A percentile compares a stretch with the other conserved stretches of the same genome.
phyloP scores from a whole-genome alignment of 2,888 invertebrate species.

The Sesia apiformis region DNA sequence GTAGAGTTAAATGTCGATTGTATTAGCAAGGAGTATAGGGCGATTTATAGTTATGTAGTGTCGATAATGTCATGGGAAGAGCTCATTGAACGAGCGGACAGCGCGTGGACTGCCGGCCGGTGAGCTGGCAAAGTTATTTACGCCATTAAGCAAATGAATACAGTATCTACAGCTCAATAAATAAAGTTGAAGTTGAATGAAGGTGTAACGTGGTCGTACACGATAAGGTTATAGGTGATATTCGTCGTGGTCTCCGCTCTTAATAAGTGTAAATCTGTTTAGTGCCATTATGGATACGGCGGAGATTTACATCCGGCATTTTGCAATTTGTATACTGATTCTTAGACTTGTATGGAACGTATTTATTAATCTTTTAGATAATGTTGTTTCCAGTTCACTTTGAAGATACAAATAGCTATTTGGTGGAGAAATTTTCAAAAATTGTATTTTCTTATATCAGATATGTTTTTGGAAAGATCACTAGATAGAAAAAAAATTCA shows the following conservation, averaged over 20 bases:
- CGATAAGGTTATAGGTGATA: conserved; percentile 19
- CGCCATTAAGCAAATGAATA: conserved; percentile 27
- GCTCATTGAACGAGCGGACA: conserved; percentile 71
- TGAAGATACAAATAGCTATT: not conserved
- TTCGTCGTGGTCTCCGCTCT: conserved; percentile 30
- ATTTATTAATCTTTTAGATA: not conserved
- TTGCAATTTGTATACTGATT: not conserved
- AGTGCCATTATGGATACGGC: not conserved
- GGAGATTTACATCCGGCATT: not conserved
- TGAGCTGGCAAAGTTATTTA: conserved; percentile 40
- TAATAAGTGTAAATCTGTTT: conserved; percentile 47
- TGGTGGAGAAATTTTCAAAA: not conserved
- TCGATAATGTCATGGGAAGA: conserved; percentile 74
- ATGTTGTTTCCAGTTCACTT: not conserved
- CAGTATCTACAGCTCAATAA: conserved; percentile 20
- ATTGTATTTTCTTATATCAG: not conserved
- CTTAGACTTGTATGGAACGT: not conserved
- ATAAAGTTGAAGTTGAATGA: conserved; percentile 23
- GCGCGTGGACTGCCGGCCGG: conserved; percentile 66
- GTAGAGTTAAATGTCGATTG: not conserved
- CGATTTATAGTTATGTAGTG: conserved; percentile 11
- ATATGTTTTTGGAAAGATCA: no score
- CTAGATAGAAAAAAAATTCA: no score
- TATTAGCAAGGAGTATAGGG: not conserved
- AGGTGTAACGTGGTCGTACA: conserved; percentile 10